These are phyloP conservation scores for Ceuthmochares aereus DNA, from an alignment of 2,113 vertebrate genomes.

Conservation along the genomic window DNA sequence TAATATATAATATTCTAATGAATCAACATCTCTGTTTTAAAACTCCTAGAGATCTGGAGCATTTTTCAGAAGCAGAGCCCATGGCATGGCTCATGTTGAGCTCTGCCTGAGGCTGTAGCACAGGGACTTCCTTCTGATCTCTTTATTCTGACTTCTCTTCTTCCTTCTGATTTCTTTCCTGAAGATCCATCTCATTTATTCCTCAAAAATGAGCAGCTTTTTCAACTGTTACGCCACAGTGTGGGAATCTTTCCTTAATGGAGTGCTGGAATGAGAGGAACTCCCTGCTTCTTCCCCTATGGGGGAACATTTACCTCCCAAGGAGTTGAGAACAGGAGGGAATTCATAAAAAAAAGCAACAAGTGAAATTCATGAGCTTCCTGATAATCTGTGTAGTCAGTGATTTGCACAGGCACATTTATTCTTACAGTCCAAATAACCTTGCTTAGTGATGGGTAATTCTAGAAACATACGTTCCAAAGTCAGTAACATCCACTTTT, in stretches of 20 bases:
- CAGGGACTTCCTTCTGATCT: not conserved
- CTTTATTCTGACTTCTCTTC: not conserved
- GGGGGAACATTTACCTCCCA: not conserved
- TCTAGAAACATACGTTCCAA: not conserved
- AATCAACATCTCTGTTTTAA: not conserved
- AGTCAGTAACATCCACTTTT: not conserved
- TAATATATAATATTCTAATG: not conserved
- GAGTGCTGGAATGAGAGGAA: not conserved
- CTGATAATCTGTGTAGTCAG: not conserved
- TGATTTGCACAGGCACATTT: not conserved
- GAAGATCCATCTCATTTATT: not conserved
- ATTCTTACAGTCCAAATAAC: not conserved
- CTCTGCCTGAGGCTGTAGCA: not conserved
- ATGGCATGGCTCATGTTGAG: not conserved
- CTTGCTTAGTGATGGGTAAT: not conserved
- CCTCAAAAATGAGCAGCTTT: not conserved
- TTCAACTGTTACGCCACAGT: not conserved
- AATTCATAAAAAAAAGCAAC: not conserved
- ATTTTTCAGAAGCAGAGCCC: not conserved
- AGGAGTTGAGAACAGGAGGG: not conserved
- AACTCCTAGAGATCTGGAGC: not conserved
- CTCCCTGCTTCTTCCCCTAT: not conserved
- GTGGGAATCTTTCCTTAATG: not conserved
- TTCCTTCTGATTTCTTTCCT: not conserved
- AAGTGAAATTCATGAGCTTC: not conserved